Evolutionary conservation across 2,113 vertebrate genomes (phyloP), one percentile per base, ranked within the genome.

Genomic region (Motacilla tschutschensis): DNA sequence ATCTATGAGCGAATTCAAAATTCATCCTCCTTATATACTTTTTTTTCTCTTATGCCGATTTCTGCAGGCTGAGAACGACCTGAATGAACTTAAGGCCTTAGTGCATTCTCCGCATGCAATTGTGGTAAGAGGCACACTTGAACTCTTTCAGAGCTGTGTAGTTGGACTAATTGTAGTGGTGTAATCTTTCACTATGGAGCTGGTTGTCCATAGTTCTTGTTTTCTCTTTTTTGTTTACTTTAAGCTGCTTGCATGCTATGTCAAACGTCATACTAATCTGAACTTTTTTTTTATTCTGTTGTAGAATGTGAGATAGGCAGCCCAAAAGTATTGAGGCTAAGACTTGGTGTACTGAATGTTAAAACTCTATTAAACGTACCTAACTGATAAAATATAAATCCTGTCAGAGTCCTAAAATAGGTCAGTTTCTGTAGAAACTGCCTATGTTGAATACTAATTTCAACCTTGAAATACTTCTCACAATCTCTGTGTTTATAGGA

Each of bases 71-170:
- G 99, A 99, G 96, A 99, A 98, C 95, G 98, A 99, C 95, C 97
- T 99, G 95, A 99, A 99, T 96, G 99, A 99, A 95, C 97, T 99
- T 94, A 99, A 99, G 97, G 98, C 98, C 88, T 96, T 99, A 97
- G 99, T 99, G 98, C 98, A 99, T 97, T 99, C 98, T 96, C 98
- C 98, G 90, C 98, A 98, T 95, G 98, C 98, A 95, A 98, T 99
- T 95, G 98, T 99, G 99, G 99, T 99, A 98, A 99, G 98, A 97
- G 94, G 93, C 95, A 92, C 94, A 65, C 92, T 95, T 97, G 96
- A 96, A 97, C 96, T 96, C 92, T 97, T 97, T 97, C 91, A 95
- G 94, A 96, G 57, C 87, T 93, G 69, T 95, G 22, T 95, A 94
- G 95, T 94, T 96, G 95, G 92, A 92, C 95, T 96, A 93, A 95